Percentiles rank a stretch among this genome's conserved stretches.
Conservation (phyloP, 2,888 invertebrate species). For the Morpho helenor region DNA sequence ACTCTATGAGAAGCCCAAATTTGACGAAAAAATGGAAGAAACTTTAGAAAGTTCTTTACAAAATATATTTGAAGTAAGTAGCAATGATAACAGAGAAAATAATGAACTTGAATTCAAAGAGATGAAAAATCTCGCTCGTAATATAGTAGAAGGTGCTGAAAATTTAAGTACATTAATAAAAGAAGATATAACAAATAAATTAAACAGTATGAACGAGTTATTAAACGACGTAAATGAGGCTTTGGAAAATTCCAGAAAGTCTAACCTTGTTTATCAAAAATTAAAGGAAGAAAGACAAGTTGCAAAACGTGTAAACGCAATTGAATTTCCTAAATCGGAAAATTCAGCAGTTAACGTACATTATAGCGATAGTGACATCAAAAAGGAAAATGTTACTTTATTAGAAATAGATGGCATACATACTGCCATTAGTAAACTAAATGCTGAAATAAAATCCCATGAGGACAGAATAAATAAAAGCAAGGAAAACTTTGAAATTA, state of each 20-base stretch:
- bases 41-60: constrained; percentile 51
- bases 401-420: constrained; percentile 61
- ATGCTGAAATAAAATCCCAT: constrained; percentile 55
- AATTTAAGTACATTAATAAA: constrained; percentile 63
- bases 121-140: constrained; percentile 58
- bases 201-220: constrained; percentile 70
- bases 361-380: not conserved
- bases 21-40: constrained; percentile 53
- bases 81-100: constrained; percentile 44
- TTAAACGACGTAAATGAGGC: constrained; percentile 67
- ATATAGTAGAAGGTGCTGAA: constrained; percentile 68
- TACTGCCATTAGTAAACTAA: constrained; percentile 54
- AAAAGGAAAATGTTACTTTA: constrained; percentile 39
- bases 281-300: constrained; percentile 49
- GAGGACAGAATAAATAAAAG: constrained; percentile 60
- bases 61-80: constrained; percentile 47
- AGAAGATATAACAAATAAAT: constrained; percentile 70
- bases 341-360: too few relatives aligned
- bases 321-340: not conserved
- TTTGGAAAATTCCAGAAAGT: constrained; percentile 63
- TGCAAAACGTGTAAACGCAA: constrained; percentile 26
- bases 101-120: constrained; percentile 59
- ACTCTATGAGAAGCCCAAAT: constrained; percentile 27
- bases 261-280: constrained; percentile 58
- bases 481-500: constrained; percentile 50